Percentiles rank a stretch among this genome's conserved stretches.
These are phyloP conservation scores for Holcopasites calliopsidis DNA, from an alignment of 1,140 invertebrate genomes.

Conservation along the genomic window DNA sequence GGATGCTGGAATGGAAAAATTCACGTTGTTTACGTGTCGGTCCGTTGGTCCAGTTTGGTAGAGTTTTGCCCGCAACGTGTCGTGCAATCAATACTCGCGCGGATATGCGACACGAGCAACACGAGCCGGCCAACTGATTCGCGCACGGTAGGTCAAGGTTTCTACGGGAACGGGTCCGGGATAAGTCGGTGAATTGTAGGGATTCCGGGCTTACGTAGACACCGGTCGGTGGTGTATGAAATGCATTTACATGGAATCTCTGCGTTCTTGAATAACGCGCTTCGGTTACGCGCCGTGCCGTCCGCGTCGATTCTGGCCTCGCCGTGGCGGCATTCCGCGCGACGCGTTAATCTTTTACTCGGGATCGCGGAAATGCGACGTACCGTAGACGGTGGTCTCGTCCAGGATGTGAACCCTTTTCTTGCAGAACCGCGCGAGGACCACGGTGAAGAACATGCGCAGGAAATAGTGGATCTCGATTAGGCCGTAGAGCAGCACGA, in stretches of 20 bases:
- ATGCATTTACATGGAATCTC: constrained; percentile 31
- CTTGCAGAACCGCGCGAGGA: constrained; percentile 83
- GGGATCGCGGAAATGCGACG: too few species aligned
- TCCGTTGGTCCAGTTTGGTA: neutral
- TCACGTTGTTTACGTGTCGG: neutral
- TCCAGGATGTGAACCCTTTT: constrained; percentile 84
- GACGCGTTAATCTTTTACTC: too few species aligned
- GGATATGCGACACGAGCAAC: constrained; percentile 48
- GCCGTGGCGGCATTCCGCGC: neutral
- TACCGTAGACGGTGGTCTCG: constrained; percentile 83
- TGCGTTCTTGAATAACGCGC: neutral
- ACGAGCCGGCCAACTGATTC: constrained; percentile 43
- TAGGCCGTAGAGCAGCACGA: constrained; percentile 81
- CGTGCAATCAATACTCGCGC: constrained; percentile 48
- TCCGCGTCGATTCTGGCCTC: neutral
- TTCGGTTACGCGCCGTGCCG: neutral
- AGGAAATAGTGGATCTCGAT: constrained; percentile 86
- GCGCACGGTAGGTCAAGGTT: constrained; percentile 65
- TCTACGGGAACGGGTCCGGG: constrained; percentile 38
- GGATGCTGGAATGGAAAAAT: neutral
- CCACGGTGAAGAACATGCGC: constrained; percentile 82
- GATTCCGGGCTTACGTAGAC: constrained; percentile 58
- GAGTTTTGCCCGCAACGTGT: neutral
- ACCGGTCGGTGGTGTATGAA: neutral
- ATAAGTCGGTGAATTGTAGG: constrained; percentile 60